Evolutionary conservation across 2,113 vertebrate species (phyloP).

Genomic region (Pachyramphus minor): DNA sequence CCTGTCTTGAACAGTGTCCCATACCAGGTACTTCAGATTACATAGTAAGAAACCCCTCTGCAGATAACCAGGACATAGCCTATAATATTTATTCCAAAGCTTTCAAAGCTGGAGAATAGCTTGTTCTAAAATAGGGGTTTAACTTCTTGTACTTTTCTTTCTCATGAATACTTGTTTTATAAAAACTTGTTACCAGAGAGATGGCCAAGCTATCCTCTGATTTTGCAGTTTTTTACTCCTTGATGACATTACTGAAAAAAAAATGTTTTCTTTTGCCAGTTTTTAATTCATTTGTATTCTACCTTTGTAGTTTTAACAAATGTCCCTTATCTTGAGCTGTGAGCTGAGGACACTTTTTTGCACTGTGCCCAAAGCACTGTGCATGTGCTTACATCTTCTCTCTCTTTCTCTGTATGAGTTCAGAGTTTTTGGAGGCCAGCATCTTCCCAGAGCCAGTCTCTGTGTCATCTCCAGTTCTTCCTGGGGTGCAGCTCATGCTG

Average conservation of each 20-base stretch:
- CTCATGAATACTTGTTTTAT: neutral
- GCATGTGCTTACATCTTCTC: neutral
- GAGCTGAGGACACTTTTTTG: neutral
- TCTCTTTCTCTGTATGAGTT: neutral
- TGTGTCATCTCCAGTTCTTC: neutral
- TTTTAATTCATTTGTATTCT: slow-evolving; percentile 33
- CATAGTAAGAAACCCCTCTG: neutral
- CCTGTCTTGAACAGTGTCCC: neutral
- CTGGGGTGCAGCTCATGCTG: neutral
- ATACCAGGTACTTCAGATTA: neutral
- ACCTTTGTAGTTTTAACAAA: neutral
- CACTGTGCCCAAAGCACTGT: neutral
- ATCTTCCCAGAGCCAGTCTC: neutral
- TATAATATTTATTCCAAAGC: neutral
- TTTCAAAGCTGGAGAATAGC: neutral
- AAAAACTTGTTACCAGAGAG: neutral
- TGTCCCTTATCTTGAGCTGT: neutral
- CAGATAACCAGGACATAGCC: neutral
- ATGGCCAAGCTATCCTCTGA: neutral
- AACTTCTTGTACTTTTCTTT: neutral
- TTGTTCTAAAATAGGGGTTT: neutral
- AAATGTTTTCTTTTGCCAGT: neutral
- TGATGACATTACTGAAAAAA: neutral
- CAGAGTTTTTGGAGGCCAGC: neutral
- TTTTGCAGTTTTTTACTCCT: neutral